Evolutionary conservation across 2,888 invertebrate genomes (phyloP).

Genomic region (Sphinx pinastri): DNA sequence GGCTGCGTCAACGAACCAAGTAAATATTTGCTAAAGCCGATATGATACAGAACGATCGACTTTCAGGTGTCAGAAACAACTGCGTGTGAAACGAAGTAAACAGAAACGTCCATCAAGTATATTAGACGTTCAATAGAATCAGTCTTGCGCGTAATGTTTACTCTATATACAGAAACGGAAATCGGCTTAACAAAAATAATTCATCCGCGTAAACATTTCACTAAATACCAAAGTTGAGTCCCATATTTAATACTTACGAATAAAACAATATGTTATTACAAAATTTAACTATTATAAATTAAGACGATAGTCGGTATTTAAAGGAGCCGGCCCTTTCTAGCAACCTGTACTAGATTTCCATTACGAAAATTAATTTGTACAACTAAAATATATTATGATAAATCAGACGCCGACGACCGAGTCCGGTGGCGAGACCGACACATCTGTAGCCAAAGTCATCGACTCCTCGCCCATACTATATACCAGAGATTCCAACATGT

Average conservation of each 20-base stretch:
- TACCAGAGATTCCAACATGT: conserved; percentile 16
- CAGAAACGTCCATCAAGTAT: conserved; percentile 39
- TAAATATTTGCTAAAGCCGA: conserved; percentile 19
- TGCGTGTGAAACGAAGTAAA: conserved; percentile 21
- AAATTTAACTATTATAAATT: conserved; percentile 62
- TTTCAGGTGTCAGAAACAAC: conserved; percentile 12
- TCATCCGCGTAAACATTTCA: conserved; percentile 65
- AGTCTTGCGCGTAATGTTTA: conserved; percentile 72
- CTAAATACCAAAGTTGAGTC: conserved; percentile 82
- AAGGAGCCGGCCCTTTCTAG: conserved; percentile 77
- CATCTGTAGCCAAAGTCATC: not conserved
- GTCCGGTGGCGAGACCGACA: conserved; percentile 26
- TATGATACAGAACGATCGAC: conserved; percentile 5
- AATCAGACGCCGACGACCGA: conserved; percentile 46
- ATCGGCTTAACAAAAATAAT: conserved; percentile 58
- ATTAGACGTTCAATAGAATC: conserved; percentile 62
- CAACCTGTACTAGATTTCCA: conserved; percentile 65
- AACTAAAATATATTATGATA: conserved; percentile 61
- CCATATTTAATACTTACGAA: conserved; percentile 76
- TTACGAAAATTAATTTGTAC: conserved; percentile 61
- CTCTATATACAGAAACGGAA: conserved; percentile 74
- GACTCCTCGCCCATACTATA: not conserved
- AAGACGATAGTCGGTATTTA: conserved; percentile 56
- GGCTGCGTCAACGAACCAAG: not conserved
- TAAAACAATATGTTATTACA: conserved; percentile 65